phyloP scores from a whole-genome alignment of 1,140 invertebrate genomes.

The Hylaeus anthracinus region DNA sequence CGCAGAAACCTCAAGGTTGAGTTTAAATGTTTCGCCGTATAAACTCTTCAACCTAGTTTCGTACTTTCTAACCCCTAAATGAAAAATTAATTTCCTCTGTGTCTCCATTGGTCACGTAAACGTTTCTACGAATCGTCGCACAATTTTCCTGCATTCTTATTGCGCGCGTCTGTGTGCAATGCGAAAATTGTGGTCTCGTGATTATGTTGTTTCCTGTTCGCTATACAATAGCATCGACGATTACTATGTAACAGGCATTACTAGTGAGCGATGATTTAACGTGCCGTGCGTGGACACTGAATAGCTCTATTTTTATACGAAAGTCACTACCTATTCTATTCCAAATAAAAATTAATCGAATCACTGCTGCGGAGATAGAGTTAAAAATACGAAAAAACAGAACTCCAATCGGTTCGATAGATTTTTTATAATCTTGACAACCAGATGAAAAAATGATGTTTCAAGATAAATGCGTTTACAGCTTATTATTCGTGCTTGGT shows the following conservation, averaged over 20 bases:
- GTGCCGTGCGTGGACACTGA: too few species aligned
- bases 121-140: not conserved
- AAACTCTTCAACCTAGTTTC: not conserved
- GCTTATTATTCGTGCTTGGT: too few species aligned
- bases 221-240: not conserved
- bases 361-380: not conserved
- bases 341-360: too few species aligned
- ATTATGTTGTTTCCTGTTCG: not conserved
- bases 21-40: not conserved
- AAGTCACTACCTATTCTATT: too few species aligned
- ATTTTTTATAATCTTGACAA: too few species aligned
- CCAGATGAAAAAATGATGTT: too few species aligned
- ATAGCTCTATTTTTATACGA: too few species aligned
- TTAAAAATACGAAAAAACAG: too few species aligned
- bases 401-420: too few species aligned
- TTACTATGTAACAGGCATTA: too few species aligned
- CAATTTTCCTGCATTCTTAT: not conserved
- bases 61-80: not conserved
- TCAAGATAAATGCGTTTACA: too few species aligned
- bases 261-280: not conserved
- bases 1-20: not conserved
- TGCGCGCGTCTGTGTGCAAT: not conserved
- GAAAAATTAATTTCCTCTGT: not conserved
- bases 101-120: too few species aligned
- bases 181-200: not conserved